Evolutionary conservation across 2,888 invertebrate genomes (phyloP).

Genomic region (Oligia fasciuncula): DNA sequence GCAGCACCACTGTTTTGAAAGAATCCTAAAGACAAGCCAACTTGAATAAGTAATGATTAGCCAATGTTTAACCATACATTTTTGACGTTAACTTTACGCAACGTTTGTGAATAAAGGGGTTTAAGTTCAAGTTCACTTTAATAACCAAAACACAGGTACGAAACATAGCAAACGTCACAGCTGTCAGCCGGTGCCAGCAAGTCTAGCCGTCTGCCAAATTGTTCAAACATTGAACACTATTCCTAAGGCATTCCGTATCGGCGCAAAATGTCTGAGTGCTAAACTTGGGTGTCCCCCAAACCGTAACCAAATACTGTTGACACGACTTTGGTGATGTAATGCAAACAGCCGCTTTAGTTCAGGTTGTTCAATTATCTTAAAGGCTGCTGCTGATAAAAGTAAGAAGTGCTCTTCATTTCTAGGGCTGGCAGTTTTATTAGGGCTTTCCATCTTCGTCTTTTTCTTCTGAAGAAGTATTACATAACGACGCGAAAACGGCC

Average conservation of each 20-base stretch:
- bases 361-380: neutral
- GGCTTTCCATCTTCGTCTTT: neutral
- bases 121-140: constrained; percentile 9
- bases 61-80: no score
- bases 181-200: constrained; percentile 37
- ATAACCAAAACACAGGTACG: constrained; percentile 31
- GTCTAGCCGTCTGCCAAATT: constrained; percentile 54
- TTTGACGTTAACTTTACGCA: no score
- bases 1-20: no score
- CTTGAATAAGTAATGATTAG: no score
- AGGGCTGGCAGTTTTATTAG: neutral
- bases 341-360: neutral
- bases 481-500: neutral
- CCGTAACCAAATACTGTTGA: constrained; percentile 42
- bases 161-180: constrained; percentile 18
- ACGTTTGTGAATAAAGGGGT: neutral
- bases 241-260: constrained; percentile 26
- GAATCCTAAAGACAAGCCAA: no score
- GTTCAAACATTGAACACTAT: constrained; percentile 44
- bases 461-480: neutral
- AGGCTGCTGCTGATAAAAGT: neutral
- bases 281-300: constrained; percentile 36
- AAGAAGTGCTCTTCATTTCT: neutral
- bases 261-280: constrained; percentile 25
- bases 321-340: constrained; percentile 20